Conservation (phyloP, 2,888 invertebrate genomes). For the Parnassius glacialis region DNA sequence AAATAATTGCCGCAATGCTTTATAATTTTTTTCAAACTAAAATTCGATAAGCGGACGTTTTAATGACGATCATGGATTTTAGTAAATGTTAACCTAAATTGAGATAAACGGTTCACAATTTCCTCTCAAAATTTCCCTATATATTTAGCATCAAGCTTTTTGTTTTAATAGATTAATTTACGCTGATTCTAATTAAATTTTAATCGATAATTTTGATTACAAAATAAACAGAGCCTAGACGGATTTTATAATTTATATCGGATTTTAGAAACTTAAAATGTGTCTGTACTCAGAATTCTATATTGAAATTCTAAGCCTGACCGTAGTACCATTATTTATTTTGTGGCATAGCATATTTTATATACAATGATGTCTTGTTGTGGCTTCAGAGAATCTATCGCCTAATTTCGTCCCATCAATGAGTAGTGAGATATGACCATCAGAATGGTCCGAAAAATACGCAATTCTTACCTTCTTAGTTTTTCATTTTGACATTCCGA, state of each 20-base stretch:
- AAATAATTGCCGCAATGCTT: conserved; percentile 6
- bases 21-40: conserved; percentile 2
- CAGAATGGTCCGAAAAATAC: no score
- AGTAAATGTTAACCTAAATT: conserved; percentile 11
- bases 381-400: no score
- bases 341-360: no score
- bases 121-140: conserved; percentile 12
- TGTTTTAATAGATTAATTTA: conserved; percentile 15
- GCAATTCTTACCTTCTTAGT: no score
- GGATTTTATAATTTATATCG: conserved; percentile 12
- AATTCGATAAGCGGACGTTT: conserved; percentile 1
- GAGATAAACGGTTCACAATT: conserved; percentile 13
- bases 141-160: conserved; percentile 12
- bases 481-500: no score
- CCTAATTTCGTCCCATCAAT: no score
- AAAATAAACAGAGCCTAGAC: conserved; percentile 14
- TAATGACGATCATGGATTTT: conserved; percentile 3
- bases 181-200: conserved; percentile 22
- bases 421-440: no score
- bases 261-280: not conserved
- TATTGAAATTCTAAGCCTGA: no score
- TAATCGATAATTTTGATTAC: conserved; percentile 21
- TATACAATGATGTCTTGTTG: no score
- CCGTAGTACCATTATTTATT: no score
- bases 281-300: no score